Conservation (phyloP, 2,888 invertebrate genomes). For the Entomobrya multifasciata region DNA sequence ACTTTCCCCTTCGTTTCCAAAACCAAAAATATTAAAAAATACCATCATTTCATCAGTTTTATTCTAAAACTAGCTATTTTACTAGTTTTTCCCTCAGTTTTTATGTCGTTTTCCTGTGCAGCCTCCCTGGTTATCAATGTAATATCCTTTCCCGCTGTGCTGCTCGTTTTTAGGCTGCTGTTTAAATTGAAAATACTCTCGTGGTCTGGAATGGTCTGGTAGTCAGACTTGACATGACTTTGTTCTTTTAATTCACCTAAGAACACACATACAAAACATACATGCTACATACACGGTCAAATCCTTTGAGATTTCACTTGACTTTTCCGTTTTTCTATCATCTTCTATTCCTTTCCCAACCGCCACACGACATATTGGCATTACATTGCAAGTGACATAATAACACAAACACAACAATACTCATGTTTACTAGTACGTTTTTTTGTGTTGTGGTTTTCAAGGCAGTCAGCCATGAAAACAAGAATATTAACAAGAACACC, state of each 20-base stretch:
- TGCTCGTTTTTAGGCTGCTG: neutral
- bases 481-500: conserved; percentile 25
- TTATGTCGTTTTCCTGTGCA: conserved; percentile 4
- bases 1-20: neutral
- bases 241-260: neutral
- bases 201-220: conserved; percentile 8
- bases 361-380: neutral
- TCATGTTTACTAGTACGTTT: too few relatives aligned
- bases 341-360: too few relatives aligned
- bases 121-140: neutral
- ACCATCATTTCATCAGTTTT: too few relatives aligned
- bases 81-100: neutral
- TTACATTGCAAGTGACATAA: neutral
- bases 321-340: conserved; percentile 47
- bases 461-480: neutral
- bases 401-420: neutral
- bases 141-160: neutral
- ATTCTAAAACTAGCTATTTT: neutral
- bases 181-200: conserved; percentile 13
- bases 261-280: too few relatives aligned
- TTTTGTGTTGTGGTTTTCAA: too few relatives aligned
- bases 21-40: neutral
- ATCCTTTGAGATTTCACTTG: conserved; percentile 49
- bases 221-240: conserved; percentile 5
- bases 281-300: neutral